Base-by-base conservation (phyloP, 1,140 invertebrate species). In the Arion vulgaris region DNA sequence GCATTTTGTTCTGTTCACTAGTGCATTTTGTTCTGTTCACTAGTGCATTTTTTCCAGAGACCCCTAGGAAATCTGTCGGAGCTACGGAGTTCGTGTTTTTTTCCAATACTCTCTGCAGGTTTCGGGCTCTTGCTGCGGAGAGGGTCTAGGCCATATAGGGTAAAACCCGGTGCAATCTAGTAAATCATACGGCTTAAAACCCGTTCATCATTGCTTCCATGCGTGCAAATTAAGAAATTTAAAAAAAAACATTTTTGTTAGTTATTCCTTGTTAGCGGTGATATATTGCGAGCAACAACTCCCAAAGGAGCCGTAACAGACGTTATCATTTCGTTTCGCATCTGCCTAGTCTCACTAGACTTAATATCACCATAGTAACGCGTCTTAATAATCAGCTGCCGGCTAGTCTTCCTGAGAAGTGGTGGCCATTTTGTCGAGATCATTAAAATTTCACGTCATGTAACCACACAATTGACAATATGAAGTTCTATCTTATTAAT, bases 291-390 rank as follows among this genome's bases (percentile, higher is more conserved):
- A 1, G n/a, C 5, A 66, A 66, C 19, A 28, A 32, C 17, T 66
- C 62, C 62, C 62, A 66, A 7, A 32, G 62, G 62, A 32, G 32
- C 32, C 62, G n/a, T 66, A 32, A 32, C n/a, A 7, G 62, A 23
- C n/a, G 11, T 28, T n/a, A 5, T 1, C n/a, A 66, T 66, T 66
- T 28, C 62, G 62, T 66, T 66, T 66, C 62, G 62, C 62, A 66
- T 66, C 62, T 66, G 62, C 32, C n/a, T 28, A 66, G 62, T 66
- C 62, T 66, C 62, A 66, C 32, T 66, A 28, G 62, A 32, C 62
- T 66, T 66, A 28, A 0, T 11, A 28, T 66, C 28, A 28, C 62
- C 62, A 66, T 66, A 17, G 62, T 32, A 32, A 66, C 62, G 17
- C 28, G 62, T 57, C 53, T n/a, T 57, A 57, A 57, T 57, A 23